Evolutionary conservation across 2,113 vertebrate species (phyloP).

Genomic region (Leptosomus discolor): DNA sequence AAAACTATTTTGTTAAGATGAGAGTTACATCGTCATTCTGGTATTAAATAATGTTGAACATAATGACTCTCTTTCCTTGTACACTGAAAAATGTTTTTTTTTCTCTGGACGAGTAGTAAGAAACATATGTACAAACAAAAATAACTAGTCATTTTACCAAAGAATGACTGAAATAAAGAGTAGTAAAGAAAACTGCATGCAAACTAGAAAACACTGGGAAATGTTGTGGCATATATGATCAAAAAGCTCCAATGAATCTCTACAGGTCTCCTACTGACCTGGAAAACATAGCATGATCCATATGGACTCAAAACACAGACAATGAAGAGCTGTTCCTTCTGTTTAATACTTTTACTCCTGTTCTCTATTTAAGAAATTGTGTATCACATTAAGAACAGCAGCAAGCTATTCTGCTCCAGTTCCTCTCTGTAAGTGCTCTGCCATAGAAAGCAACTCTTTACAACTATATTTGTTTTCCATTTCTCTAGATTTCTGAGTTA

Average conservation of each 20-base stretch:
- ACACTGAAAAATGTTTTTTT: not conserved
- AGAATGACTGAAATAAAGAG: not conserved
- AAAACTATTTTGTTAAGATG: not conserved
- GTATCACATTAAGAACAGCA: not conserved
- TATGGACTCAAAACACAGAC: not conserved
- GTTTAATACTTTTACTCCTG: not conserved
- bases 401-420: not conserved
- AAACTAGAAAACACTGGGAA: not conserved
- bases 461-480: not conserved
- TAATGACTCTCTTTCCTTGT: not conserved
- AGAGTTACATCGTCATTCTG: not conserved
- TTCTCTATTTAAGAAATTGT: not conserved
- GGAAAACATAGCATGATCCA: not conserved
- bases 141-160: not conserved
- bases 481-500: not conserved
- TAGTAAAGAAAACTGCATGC: not conserved
- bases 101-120: not conserved
- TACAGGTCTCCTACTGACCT: not conserved
- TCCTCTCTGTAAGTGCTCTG: not conserved
- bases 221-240: accelerated
- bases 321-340: not conserved
- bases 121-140: not conserved
- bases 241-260: too few relatives aligned
- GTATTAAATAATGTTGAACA: not conserved
- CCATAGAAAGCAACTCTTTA: not conserved